phyloP scores from a whole-genome alignment of 2,888 invertebrate genomes.

The Cosmia trapezina region DNA sequence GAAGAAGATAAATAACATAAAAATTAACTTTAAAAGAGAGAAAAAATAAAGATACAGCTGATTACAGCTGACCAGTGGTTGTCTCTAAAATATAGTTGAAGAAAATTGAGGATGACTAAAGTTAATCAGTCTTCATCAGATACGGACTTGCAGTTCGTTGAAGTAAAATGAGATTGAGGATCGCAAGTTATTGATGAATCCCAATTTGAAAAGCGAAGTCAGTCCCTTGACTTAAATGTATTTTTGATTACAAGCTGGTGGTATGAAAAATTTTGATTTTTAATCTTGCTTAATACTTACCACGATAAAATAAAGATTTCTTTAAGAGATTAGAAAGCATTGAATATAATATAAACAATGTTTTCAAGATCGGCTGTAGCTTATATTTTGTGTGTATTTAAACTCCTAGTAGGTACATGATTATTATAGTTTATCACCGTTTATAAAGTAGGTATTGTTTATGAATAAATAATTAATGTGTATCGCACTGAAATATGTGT shows the following conservation, averaged over 20 bases:
- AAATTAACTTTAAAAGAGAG: not conserved
- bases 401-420: not conserved
- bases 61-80: not conserved
- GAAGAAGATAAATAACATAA: not conserved
- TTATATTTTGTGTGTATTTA: not conserved
- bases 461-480: not conserved
- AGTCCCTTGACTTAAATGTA: conserved; percentile 33
- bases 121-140: conserved; percentile 44
- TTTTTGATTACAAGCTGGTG: conserved; percentile 29
- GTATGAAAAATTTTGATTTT: not conserved
- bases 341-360: not conserved
- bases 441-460: not conserved
- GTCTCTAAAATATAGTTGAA: not conserved
- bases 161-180: conserved; percentile 35
- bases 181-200: conserved; percentile 50
- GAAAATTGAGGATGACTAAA: conserved; percentile 12
- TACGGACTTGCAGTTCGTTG: conserved; percentile 30
- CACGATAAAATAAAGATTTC: not conserved
- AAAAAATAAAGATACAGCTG: not conserved
- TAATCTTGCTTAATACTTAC: conserved; percentile 1
- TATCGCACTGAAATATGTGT: not conserved
- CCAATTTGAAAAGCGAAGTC: conserved; percentile 38
- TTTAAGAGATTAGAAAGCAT: not conserved
- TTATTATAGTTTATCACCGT: not conserved
- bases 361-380: not conserved